Evolutionary conservation across 2,888 invertebrate genomes (phyloP).

Genomic region (Podabrus alpinus): DNA sequence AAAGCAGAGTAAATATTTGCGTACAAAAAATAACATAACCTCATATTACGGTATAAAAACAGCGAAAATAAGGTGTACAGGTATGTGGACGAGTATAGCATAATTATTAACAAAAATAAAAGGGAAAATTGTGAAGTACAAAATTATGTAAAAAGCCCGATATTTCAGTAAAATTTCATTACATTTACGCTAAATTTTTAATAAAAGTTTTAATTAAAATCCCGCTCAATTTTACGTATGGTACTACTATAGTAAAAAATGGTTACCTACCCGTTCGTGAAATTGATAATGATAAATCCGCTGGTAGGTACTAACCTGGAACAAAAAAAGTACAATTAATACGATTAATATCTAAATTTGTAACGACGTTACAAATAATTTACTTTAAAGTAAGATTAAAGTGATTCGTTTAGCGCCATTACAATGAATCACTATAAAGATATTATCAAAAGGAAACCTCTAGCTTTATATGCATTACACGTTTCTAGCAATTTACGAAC

Average conservation of each 20-base stretch:
- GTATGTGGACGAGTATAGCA: neutral
- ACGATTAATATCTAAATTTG: neutral
- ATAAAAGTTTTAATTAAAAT: neutral
- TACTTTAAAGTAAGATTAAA: conserved; percentile 12
- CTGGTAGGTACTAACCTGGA: neutral
- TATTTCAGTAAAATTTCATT: neutral
- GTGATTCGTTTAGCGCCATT: conserved; percentile 14
- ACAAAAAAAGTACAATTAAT: neutral
- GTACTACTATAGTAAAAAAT: neutral
- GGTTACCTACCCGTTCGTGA: neutral
- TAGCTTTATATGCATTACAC: conserved; percentile 27
- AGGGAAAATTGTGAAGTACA: neutral
- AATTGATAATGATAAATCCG: neutral
- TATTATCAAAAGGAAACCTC: conserved; percentile 17
- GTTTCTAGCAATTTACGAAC: conserved; percentile 26
- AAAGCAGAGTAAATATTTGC: neutral
- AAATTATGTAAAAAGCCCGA: neutral
- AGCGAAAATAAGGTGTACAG: neutral
- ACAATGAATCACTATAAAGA: conserved; percentile 18
- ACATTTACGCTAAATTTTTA: neutral
- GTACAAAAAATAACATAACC: neutral
- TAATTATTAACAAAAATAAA: neutral
- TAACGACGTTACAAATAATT: neutral
- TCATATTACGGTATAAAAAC: neutral
- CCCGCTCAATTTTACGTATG: neutral